A percentile compares a stretch with the other conserved stretches of the same genome.
These are phyloP conservation scores for Tenthredo notha DNA, from an alignment of 2,888 invertebrate genomes.

Conservation along the genomic window DNA sequence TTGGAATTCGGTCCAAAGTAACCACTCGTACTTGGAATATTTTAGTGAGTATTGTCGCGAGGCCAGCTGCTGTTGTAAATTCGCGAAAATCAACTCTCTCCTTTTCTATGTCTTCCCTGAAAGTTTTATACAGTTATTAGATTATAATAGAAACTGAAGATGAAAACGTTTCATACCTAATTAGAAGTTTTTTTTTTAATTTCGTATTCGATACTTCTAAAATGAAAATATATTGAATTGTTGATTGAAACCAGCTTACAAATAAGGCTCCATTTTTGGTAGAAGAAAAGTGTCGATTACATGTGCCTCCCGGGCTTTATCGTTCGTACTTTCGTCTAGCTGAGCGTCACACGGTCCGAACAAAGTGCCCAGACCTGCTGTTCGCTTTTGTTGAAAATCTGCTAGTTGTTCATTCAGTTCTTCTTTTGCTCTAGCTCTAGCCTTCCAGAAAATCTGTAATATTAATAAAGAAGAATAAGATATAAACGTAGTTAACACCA, in stretches of 20 bases:
- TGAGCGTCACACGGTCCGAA: conserved; percentile 93
- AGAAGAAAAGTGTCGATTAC: conserved; percentile 87
- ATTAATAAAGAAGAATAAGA: conserved; percentile 49
- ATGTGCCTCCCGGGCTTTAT: conserved; percentile 88
- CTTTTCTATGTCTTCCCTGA: conserved; percentile 84
- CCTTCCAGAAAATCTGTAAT: conserved; percentile 89
- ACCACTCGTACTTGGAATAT: conserved; percentile 86
- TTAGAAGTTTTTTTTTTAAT: conserved; percentile 24
- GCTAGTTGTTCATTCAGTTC: conserved; percentile 89
- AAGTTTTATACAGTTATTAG: background rate
- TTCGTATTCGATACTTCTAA: background rate
- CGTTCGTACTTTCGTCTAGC: conserved; percentile 89
- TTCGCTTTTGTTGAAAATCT: conserved; percentile 93
- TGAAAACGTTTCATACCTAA: conserved; percentile 11
- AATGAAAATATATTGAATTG: background rate
- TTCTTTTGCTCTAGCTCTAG: conserved; percentile 90
- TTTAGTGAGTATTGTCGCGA: conserved; percentile 90
- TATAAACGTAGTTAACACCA: background rate
- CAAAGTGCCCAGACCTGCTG: conserved; percentile 92
- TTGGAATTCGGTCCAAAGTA: conserved; percentile 87
- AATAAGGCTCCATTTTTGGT: conserved; percentile 85
- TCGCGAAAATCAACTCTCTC: conserved; percentile 82
- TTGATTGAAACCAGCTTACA: conserved; percentile 79
- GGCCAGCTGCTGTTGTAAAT: conserved; percentile 87
- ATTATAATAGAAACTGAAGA: background rate